Evolutionary conservation across 2,797 vertebrate genomes (phyloP).

Genomic region (Micrastur ruficollis): DNA sequence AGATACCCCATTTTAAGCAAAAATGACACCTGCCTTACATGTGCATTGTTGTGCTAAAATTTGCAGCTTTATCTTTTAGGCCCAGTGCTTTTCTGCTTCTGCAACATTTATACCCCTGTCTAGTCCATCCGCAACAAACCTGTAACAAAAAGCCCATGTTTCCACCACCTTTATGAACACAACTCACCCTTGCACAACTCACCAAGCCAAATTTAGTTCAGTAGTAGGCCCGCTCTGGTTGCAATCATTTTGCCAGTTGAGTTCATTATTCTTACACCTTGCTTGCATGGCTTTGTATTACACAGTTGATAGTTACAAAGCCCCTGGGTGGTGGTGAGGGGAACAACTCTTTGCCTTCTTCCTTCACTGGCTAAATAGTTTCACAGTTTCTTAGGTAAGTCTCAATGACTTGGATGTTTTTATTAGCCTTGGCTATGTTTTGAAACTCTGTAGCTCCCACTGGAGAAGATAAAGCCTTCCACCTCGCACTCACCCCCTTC

Average conservation of each 20-base stretch:
- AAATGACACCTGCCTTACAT: not conserved
- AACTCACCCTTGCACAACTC: not conserved
- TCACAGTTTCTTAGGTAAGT: not conserved
- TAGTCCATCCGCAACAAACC: not conserved
- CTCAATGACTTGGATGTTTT: not conserved
- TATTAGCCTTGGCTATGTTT: not conserved
- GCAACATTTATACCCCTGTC: not conserved
- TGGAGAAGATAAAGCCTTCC: not conserved
- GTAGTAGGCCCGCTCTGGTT: not conserved
- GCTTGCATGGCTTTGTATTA: not conserved
- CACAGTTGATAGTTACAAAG: not conserved
- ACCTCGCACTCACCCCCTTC: not conserved
- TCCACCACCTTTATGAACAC: not conserved
- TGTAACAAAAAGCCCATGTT: fast-evolving
- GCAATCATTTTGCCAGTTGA: not conserved
- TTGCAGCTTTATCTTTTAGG: not conserved
- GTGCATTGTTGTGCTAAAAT: not conserved
- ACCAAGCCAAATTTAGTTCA: not conserved
- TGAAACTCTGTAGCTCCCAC: not conserved
- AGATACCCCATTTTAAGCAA: not conserved
- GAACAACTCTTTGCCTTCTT: not conserved
- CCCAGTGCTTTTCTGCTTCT: not conserved
- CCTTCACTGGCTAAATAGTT: not conserved
- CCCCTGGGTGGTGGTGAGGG: not conserved
- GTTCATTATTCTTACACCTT: not conserved